Percentiles rank a stretch among this genome's conserved stretches.
These are phyloP conservation scores for Strigamia crassipes DNA, from an alignment of 2,888 invertebrate species.

Conservation along the genomic window DNA sequence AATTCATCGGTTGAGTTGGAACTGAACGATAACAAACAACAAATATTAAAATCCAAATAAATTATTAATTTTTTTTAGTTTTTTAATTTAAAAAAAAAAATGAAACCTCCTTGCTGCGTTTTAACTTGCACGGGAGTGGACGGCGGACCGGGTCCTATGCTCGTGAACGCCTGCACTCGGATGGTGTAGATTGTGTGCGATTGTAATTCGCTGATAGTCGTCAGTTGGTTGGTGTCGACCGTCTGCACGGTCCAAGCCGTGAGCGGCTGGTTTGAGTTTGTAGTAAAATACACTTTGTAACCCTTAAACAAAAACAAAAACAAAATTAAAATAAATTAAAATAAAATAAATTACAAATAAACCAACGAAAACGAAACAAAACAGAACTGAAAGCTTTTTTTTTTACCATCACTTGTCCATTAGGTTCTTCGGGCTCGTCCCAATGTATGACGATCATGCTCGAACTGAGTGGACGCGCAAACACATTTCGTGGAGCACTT, in stretches of 20 bases:
- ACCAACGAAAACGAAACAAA: too few relatives aligned
- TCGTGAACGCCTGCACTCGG: slow-evolving; percentile 89
- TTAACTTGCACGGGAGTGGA: slow-evolving; percentile 97
- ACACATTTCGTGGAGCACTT: slow-evolving; percentile 90
- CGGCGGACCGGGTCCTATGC: slow-evolving; percentile 92
- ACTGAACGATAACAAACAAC: too few relatives aligned
- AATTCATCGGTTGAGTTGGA: slow-evolving; percentile 91
- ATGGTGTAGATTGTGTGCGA: slow-evolving; percentile 94
- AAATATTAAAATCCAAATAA: too few relatives aligned
- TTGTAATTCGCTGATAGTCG: slow-evolving; percentile 88
- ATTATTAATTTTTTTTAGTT: too few relatives aligned
- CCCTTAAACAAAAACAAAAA: too few relatives aligned
- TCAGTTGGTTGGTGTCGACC: slow-evolving; percentile 90
- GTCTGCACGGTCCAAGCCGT: slow-evolving; percentile 91
- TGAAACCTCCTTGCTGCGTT: slow-evolving; percentile 92
- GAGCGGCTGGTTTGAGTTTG: slow-evolving; percentile 81
- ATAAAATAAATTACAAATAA: not conserved
- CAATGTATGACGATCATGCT: slow-evolving; percentile 97
- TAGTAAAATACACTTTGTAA: slow-evolving; percentile 96
- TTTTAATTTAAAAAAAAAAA: too few relatives aligned
- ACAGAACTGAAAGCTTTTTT: too few relatives aligned
- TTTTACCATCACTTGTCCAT: slow-evolving; percentile 92
- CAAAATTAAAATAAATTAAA: slow-evolving; percentile 6
- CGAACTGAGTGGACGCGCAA: slow-evolving; percentile 89
- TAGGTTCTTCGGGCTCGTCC: slow-evolving; percentile 96